Evolutionary conservation across 2,888 invertebrate genomes (phyloP).

Genomic region (Pandemis cinnamomeana): DNA sequence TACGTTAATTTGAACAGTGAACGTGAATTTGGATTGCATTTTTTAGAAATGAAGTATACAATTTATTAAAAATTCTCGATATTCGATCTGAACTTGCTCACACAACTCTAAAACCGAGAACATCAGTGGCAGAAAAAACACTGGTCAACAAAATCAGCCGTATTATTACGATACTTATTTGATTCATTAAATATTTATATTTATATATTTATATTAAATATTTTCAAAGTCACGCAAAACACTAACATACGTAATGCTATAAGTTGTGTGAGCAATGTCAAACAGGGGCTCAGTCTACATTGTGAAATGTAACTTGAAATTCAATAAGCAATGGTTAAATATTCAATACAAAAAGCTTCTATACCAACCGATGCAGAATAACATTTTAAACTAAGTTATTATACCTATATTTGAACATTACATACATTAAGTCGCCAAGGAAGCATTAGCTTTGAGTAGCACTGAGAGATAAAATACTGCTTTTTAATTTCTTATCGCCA

Average conservation of each 20-base stretch:
- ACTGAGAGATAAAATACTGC: not conserved
- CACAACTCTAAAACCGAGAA: not conserved
- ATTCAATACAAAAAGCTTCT: constrained; percentile 57
- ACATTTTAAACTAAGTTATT: not conserved
- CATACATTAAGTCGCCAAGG: not conserved
- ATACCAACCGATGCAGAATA: constrained; percentile 55
- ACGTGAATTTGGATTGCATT: not conserved
- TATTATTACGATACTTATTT: too few relatives aligned
- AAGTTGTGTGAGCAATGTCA: constrained; percentile 11
- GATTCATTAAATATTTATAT: too few relatives aligned
- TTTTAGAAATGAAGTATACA: not conserved
- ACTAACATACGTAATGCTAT: not conserved
- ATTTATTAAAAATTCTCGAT: not conserved
- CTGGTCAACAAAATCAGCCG: too few relatives aligned
- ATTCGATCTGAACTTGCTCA: not conserved
- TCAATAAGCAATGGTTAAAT: constrained; percentile 46
- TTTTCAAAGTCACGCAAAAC: not conserved
- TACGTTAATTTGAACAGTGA: not conserved
- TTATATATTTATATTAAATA: too few relatives aligned
- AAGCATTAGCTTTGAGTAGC: not conserved
- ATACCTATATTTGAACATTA: not conserved
- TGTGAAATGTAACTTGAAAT: not conserved
- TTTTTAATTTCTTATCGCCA: not conserved
- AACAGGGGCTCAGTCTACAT: constrained; percentile 11
- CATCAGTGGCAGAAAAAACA: not conserved